Conservation (phyloP, 2,888 invertebrate species). For the Eupithecia inturbata region DNA sequence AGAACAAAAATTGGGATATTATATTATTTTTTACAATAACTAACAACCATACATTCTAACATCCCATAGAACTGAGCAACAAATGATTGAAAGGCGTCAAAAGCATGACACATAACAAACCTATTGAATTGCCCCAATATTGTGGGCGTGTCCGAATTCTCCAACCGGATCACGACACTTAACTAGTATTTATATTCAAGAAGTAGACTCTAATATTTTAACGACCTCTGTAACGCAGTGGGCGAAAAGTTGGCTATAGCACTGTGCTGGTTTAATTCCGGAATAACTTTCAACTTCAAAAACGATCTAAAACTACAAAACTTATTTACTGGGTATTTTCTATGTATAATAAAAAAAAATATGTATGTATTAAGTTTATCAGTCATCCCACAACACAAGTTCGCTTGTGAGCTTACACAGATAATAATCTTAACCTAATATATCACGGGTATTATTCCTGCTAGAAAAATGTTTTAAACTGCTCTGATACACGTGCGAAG, state of each 20-base stretch:
- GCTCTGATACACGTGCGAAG: no score
- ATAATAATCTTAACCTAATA: no score
- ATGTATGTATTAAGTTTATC: no score
- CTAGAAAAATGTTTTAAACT: no score
- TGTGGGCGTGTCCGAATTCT: constrained; percentile 47
- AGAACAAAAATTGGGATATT: no score
- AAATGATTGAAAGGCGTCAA: constrained; percentile 37
- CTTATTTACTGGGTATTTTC: no score
- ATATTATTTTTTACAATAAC: no score
- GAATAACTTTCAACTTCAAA: background rate
- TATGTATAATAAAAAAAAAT: no score
- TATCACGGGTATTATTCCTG: no score
- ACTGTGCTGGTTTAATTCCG: background rate
- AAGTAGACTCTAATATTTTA: background rate
- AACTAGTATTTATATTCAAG: constrained; percentile 10
- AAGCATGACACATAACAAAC: constrained; percentile 34
- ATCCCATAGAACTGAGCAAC: constrained; percentile 19
- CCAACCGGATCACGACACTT: constrained; percentile 39
- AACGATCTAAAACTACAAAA: no score
- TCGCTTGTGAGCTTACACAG: no score
- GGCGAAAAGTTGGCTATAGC: background rate
- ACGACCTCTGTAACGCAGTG: background rate
- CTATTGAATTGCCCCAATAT: constrained; percentile 36
- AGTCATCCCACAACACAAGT: no score
- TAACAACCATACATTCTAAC: background rate